These are phyloP conservation scores for Ostrea denselamellosa DNA, from an alignment of 1,140 invertebrate genomes.

Conservation along the genomic window DNA sequence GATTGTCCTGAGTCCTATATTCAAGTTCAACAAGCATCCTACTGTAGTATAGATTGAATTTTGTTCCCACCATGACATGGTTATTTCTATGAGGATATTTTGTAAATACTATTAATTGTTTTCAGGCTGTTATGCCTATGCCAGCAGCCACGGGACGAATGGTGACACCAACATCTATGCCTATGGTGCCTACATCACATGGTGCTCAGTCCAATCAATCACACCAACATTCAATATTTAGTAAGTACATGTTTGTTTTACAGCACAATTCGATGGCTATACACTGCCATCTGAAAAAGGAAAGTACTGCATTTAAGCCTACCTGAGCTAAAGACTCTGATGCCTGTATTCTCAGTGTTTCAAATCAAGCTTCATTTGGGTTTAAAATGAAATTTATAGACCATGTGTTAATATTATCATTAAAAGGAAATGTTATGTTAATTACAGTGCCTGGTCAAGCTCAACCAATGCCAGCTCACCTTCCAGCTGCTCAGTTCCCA, in stretches of 20 bases:
- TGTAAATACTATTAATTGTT: not conserved
- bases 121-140: conserved; percentile 44
- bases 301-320: too few species aligned
- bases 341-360: too few species aligned
- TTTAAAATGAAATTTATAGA: too few species aligned
- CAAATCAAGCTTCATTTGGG: too few species aligned
- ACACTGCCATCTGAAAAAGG: too few species aligned
- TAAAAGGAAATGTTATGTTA: not conserved
- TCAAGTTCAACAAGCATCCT: too few species aligned
- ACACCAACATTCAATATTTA: conserved; percentile 32
- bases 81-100: not conserved
- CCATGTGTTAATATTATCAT: too few species aligned
- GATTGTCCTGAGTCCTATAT: too few species aligned
- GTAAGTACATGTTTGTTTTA: conserved; percentile 4
- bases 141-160: conserved; percentile 45
- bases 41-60: too few species aligned
- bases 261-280: not conserved
- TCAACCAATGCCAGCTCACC: conserved; percentile 48
- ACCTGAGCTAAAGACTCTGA: too few species aligned
- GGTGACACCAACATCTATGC: conserved; percentile 48
- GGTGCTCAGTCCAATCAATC: conserved; percentile 45
- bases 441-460: conserved; percentile 36
- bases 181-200: conserved; percentile 52
- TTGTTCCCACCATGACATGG: too few species aligned
- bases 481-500: conserved; percentile 42